phyloP scores from a whole-genome alignment of 2,113 vertebrate species.

The Onychostruthus taczanowskii region DNA sequence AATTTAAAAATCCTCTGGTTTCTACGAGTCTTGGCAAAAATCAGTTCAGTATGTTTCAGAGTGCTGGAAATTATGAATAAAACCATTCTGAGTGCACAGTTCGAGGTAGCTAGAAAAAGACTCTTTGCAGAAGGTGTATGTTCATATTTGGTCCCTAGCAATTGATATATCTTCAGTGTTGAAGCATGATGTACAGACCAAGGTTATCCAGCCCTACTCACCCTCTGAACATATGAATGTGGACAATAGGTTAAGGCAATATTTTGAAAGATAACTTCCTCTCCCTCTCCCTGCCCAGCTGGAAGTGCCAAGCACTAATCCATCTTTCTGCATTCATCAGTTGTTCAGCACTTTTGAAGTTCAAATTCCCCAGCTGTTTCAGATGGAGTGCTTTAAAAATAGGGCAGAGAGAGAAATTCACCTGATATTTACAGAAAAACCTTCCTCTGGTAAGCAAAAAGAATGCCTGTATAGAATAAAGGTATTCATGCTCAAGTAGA shows the following conservation, averaged over 20 bases:
- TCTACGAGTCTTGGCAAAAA: neutral
- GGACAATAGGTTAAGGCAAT: neutral
- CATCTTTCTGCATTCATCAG: neutral
- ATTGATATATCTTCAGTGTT: neutral
- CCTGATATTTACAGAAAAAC: neutral
- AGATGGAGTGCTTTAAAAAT: neutral
- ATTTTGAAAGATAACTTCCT: neutral
- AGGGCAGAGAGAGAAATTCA: conserved; percentile 4
- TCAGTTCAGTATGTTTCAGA: neutral
- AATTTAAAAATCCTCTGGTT: neutral
- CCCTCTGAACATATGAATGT: neutral
- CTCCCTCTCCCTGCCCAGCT: neutral
- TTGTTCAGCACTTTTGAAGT: neutral
- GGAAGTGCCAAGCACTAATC: neutral
- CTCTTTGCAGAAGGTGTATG: neutral
- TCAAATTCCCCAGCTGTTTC: conserved; percentile 13
- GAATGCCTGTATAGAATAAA: neutral
- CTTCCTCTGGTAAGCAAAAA: neutral
- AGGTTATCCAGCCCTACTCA: neutral
- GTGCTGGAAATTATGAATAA: neutral
- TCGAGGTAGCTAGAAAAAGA: neutral
- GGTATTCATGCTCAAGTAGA: neutral
- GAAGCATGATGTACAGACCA: neutral
- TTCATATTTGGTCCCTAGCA: neutral
- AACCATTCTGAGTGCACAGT: neutral